Percentiles rank a stretch among this genome's conserved stretches.
Evolutionary conservation across 2,888 invertebrate genomes (phyloP).

Genomic region (Dicycla oo): DNA sequence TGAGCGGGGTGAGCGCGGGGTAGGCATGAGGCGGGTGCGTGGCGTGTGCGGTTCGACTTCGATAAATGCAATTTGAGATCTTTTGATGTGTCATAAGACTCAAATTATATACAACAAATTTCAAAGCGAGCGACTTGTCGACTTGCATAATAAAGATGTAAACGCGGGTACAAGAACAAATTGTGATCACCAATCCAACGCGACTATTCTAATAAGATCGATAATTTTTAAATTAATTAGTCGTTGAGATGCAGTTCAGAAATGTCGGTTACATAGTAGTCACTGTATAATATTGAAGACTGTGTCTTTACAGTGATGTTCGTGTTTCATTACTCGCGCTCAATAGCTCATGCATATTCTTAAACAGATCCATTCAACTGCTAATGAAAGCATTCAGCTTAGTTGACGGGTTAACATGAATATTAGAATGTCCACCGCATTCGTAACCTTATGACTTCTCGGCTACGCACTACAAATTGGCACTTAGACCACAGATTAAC

Average conservation of each 20-base stretch:
- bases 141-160: neutral
- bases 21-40: too few relatives aligned
- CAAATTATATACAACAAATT: too few relatives aligned
- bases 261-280: neutral
- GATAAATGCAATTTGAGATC: too few relatives aligned
- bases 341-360: slow-evolving; percentile 36
- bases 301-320: slow-evolving; percentile 2
- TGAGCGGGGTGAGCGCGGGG: too few relatives aligned
- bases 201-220: neutral
- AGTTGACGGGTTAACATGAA: slow-evolving; percentile 28
- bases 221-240: neutral
- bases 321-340: slow-evolving; percentile 33
- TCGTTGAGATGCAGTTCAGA: neutral
- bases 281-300: slow-evolving; percentile 15
- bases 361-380: slow-evolving; percentile 36
- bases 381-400: slow-evolving; percentile 49
- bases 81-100: too few relatives aligned
- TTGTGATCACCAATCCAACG: neutral
- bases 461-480: slow-evolving; percentile 33
- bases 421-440: slow-evolving; percentile 44
- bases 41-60: too few relatives aligned
- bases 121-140: too few relatives aligned
- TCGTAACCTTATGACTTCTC: slow-evolving; percentile 34
- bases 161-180: neutral
- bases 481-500: slow-evolving; percentile 13